Base-by-base conservation (phyloP, 2,888 invertebrate genomes). In the Plagodis pulveraria region DNA sequence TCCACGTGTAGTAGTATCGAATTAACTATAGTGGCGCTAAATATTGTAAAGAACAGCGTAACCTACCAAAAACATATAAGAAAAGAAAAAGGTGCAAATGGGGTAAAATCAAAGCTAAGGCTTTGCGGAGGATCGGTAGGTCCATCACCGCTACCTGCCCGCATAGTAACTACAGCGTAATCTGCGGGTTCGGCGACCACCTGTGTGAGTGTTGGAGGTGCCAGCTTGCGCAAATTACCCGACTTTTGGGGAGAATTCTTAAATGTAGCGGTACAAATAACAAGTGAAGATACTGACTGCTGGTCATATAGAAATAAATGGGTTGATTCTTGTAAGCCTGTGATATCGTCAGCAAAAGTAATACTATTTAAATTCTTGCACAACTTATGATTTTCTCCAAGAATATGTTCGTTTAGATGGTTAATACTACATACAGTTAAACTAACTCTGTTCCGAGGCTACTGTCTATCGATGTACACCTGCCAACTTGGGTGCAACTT, bases 121-220 rank as follows among this genome's bases (percentile, higher is more conserved):
- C 35, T 35, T n/a, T 22, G 45, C 40, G 42, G 40, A 43, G 55
- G 51, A 51, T 50, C 40, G 6, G 12, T 38, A 40, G 6, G 12
- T 38, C 34, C 7, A 9, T 56, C 36, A 45, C 51, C 41, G 43
- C 56, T 58, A 58, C 63, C 63, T 63, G 63, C 53, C 51, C 22
- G 54, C 48, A 33, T 40, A 44, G 50, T 47, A 53, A 49, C 56
- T 60, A 6, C 5, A 33, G 9, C 1, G 7, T 49, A 42, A 45
- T 6, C 60, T 61, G 56, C 71, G 70, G 48, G 73, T 69, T 67
- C 67, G 47, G 63, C 81, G 83, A 87, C 89, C 89, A 87, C 89
- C 89, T 89, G 89, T 89, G 76, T 62, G 88, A 86, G 74, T 66
- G 45, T 56, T 10, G 53, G 72, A 70, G 71, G 71, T 72, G 69